Evolutionary conservation across 2,888 invertebrate genomes (phyloP), one percentile per base, ranked within the genome.

Genomic region (Pseudolycoriella hygida): DNA sequence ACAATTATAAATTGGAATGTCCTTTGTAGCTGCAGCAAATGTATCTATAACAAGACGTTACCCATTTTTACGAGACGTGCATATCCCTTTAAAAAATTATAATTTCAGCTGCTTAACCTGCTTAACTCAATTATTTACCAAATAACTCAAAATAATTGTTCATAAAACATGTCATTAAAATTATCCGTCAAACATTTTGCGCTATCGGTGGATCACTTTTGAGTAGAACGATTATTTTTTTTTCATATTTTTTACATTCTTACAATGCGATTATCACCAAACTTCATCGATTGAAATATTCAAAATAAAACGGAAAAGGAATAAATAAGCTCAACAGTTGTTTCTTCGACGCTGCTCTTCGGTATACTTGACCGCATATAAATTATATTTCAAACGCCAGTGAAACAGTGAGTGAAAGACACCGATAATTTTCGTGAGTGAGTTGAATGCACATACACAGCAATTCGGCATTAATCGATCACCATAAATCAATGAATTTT

Each of bases 121-220:
- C 15, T 34, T 34, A 34, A 34, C 34, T 14, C 34, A 34, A 34
- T 34, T 34, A 34, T 14, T 14, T 3, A 34, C 34, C 34, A 34
- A 34, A 34, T 34, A 34, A 34, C 34, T 34, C 34, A 34, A 34
- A 12, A 34, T 34, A 34, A 34, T 34, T 34, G 15, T 14, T 12
- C 34, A 34, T 34, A 34, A 34, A 34, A 34, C 34, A 34, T 34
- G 34, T 34, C 34, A 34, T 34, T 34, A 34, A 34, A 34, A 34
- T 34, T 34, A 34, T 34, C 34, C 34, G 11, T 34, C 34, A 34
- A 34, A 34, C 34, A 12, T 14, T 34, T 34, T 34, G 34, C 25
- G 34, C 34, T 4, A 34, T 34, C 34, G 11, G 11, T 34, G 4
- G n/a, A n/a, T 34, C 34, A 34, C 11, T 12, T 8, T 14, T 8